phyloP scores from a whole-genome alignment of 2,113 vertebrate species.

The Daboia siamensis region DNA sequence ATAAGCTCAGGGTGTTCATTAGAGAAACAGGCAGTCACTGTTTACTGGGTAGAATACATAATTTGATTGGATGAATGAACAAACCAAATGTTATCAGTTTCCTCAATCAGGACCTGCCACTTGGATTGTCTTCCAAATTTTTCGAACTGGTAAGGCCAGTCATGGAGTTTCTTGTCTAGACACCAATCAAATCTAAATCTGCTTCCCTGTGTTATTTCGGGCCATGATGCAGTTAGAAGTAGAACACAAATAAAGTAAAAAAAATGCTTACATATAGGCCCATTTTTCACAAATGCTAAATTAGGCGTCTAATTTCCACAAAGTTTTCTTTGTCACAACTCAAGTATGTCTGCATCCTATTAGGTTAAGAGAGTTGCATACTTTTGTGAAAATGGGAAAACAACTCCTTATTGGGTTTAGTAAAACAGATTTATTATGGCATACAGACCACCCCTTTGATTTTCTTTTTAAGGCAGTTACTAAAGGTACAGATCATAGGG shows the following conservation, averaged over 20 bases:
- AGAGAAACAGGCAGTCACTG: not conserved
- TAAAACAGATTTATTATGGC: not conserved
- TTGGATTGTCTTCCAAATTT: not conserved
- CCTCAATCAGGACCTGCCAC: not conserved
- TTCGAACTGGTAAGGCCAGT: not conserved
- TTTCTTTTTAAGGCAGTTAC: not conserved
- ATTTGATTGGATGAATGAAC: not conserved
- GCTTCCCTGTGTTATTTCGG: not conserved
- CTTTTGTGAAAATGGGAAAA: not conserved
- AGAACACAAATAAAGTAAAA: not conserved
- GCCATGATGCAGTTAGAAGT: not conserved
- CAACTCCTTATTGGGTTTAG: slow-evolving; percentile 17
- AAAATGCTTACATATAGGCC: not conserved
- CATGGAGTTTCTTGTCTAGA: not conserved
- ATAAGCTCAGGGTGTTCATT: not conserved
- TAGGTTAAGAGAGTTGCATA: not conserved
- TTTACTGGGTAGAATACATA: not conserved
- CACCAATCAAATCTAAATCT: not conserved
- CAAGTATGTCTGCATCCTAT: not conserved
- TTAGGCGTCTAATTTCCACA: not conserved
- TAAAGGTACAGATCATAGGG: not conserved
- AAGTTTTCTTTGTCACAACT: not conserved
- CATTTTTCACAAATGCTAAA: not conserved
- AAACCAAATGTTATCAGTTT: not conserved
- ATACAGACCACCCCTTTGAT: not conserved